phyloP scores from a whole-genome alignment of 1,140 invertebrate species.

The Drosophila virilis region DNA sequence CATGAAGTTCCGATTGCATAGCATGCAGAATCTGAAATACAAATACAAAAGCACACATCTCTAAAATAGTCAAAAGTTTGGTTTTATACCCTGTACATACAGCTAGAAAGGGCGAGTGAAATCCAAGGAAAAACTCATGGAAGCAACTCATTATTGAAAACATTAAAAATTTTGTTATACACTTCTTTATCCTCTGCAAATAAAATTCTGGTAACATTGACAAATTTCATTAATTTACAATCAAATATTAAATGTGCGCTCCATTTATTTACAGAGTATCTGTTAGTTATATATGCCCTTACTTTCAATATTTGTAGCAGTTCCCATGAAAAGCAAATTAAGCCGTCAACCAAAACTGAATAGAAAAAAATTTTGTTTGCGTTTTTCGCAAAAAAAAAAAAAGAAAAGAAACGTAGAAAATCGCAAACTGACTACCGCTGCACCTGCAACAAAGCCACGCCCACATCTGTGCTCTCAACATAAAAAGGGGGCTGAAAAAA shows the following conservation, averaged over 20 bases:
- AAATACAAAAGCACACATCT: conserved; percentile 69
- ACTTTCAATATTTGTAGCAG: conserved; percentile 29
- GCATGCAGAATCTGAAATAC: conserved; percentile 48
- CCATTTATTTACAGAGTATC: conserved; percentile 10
- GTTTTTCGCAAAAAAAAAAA: conserved; percentile 20
- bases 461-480: conserved; percentile 6
- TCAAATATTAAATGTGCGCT: no score
- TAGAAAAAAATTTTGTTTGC: conserved; percentile 50
- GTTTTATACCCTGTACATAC: conserved; percentile 7
- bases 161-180: no score
- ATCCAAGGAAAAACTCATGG: no score
- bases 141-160: no score
- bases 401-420: conserved; percentile 25
- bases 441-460: conserved; percentile 62
- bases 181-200: no score
- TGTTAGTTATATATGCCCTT: neutral
- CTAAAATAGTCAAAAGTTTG: conserved; percentile 46
- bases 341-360: conserved; percentile 58
- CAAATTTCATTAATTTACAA: neutral
- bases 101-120: neutral
- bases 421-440: conserved; percentile 38
- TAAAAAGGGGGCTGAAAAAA: conserved; percentile 21
- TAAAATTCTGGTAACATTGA: no score
- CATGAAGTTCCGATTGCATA: conserved; percentile 1
- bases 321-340: conserved; percentile 74